Evolutionary conservation across 2,888 invertebrate species (phyloP).

Genomic region (Lingula anatina): DNA sequence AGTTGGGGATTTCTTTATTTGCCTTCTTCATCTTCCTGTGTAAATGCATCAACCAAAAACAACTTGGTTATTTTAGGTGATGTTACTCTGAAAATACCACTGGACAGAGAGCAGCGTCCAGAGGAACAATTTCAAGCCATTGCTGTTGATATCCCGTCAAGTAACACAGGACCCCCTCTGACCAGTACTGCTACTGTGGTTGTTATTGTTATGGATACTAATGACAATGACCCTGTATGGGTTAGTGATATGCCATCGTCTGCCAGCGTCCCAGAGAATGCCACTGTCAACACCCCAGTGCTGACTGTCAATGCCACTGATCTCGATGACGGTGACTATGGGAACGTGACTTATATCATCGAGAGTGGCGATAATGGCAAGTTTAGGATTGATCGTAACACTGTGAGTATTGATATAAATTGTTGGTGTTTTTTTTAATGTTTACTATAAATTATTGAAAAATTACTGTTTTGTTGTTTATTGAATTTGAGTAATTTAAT

Average conservation of each 20-base stretch:
- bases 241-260: slow-evolving; percentile 13
- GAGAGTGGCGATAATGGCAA: slow-evolving; percentile 67
- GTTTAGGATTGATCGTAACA: slow-evolving; percentile 62
- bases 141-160: slow-evolving; percentile 35
- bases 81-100: slow-evolving; percentile 55
- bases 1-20: background rate
- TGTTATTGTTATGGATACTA: slow-evolving; percentile 69
- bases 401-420: slow-evolving; percentile 17
- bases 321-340: slow-evolving; percentile 57
- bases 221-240: slow-evolving; percentile 73
- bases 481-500: too few species aligned
- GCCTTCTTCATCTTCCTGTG: too few species aligned
- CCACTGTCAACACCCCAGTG: slow-evolving; percentile 53
- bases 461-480: too few species aligned
- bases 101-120: slow-evolving; percentile 55
- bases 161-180: slow-evolving; percentile 20
- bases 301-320: slow-evolving; percentile 69
- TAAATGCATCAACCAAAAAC: too few species aligned
- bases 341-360: slow-evolving; percentile 67
- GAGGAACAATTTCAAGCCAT: slow-evolving; percentile 25
- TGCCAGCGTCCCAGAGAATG: slow-evolving; percentile 25
- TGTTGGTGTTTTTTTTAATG: background rate
- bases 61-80: slow-evolving; percentile 25
- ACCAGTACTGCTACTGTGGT: slow-evolving; percentile 60
- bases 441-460: background rate